phyloP scores from a whole-genome alignment of 2,888 invertebrate species.

The Ceramica pisi region DNA sequence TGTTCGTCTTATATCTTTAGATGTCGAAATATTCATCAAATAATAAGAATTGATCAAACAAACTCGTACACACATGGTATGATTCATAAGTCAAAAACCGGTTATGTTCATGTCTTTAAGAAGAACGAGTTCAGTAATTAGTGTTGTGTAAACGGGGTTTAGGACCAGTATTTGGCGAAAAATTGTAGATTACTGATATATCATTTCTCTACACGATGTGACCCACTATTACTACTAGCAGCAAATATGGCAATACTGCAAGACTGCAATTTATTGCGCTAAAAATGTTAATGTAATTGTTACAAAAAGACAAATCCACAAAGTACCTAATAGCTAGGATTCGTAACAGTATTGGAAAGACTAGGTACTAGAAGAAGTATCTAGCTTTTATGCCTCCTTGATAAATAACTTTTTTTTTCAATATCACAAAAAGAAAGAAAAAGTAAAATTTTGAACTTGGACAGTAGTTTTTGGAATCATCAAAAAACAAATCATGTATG shows the following conservation, averaged over 20 bases:
- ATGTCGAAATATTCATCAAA: constrained; percentile 2
- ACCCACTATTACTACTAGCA: background rate
- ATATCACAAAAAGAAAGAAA: background rate
- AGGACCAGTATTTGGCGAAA: constrained; percentile 13
- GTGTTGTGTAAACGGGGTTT: constrained; percentile 6
- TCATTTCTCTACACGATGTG: background rate
- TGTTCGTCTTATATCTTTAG: constrained; percentile 7
- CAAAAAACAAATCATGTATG: constrained; percentile 6
- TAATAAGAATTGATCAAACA: constrained; percentile 22
- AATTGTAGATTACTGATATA: constrained; percentile 1
- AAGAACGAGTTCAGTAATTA: constrained; percentile 17
- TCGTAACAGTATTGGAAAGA: background rate
- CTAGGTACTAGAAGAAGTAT: background rate
- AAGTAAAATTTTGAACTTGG: constrained; percentile 1
- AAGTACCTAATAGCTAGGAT: background rate
- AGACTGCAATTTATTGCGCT: background rate
- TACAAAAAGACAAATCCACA: background rate
- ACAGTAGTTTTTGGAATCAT: constrained; percentile 2
- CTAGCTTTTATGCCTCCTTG: background rate
- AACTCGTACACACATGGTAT: constrained; percentile 12
- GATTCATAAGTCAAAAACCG: constrained; percentile 45
- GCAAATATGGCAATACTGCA: background rate
- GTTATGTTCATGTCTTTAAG: constrained; percentile 21
- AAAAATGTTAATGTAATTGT: background rate
- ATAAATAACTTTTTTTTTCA: constrained; percentile 7